phyloP scores from a whole-genome alignment of 1,140 invertebrate species.

The Campodea augens region DNA sequence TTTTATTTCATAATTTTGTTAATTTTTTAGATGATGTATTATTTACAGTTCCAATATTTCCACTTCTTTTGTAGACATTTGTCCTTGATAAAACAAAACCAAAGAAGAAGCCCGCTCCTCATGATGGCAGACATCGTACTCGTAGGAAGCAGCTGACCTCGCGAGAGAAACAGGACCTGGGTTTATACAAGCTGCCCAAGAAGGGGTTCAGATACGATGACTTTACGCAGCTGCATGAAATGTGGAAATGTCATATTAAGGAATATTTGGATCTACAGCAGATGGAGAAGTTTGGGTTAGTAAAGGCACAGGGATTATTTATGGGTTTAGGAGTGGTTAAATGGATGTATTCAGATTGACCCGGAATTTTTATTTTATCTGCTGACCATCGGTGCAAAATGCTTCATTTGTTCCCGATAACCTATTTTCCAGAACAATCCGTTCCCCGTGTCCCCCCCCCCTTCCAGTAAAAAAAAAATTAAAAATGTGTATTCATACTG shows the following conservation, averaged over 20 bases:
- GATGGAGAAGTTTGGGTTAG: conserved; percentile 13
- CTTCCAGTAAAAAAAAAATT: no score
- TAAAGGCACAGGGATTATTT: background rate
- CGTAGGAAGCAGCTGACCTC: conserved; percentile 24
- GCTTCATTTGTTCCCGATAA: no score
- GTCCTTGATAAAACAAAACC: no score
- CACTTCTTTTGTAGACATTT: no score
- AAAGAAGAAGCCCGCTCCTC: no score
- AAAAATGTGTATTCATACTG: no score
- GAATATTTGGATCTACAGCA: conserved; percentile 22
- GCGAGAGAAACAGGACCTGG: conserved; percentile 34
- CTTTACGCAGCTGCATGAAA: conserved; percentile 37
- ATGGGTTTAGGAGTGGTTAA: background rate
- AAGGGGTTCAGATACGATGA: conserved; percentile 38
- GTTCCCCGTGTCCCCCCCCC: background rate
- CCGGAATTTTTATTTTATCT: conserved; percentile 19
- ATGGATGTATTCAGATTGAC: conserved; percentile 18
- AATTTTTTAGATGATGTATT: no score
- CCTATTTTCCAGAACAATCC: no score
- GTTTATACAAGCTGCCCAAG: conserved; percentile 32
- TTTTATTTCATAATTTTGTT: no score
- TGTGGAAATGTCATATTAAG: conserved; percentile 51
- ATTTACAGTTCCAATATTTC: no score
- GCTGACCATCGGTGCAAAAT: no score
- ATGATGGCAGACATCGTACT: background rate